These are phyloP conservation scores for Tetranychus cinnabarinus DNA, from an alignment of 1,140 invertebrate species.

Conservation along the genomic window DNA sequence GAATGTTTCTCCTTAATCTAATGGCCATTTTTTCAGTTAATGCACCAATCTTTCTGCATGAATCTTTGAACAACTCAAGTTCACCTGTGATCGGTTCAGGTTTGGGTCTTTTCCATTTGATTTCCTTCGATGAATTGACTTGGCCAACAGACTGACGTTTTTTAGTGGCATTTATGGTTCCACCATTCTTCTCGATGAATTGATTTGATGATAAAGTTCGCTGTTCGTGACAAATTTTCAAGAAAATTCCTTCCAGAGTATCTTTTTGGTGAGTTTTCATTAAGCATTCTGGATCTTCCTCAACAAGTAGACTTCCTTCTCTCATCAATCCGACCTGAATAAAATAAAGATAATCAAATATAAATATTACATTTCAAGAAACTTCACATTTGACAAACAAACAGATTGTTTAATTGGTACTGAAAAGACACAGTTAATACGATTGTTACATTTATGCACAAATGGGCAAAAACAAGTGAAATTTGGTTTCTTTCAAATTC, in stretches of 20 bases:
- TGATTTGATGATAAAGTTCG: background rate
- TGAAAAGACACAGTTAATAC: too few species aligned
- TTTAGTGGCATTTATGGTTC: background rate
- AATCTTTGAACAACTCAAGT: background rate
- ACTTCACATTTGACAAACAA: background rate
- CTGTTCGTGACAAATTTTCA: slow-evolving; percentile 29
- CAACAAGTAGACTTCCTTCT: slow-evolving; percentile 19
- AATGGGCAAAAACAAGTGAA: too few species aligned
- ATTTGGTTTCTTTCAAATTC: too few species aligned
- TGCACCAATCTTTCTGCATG: background rate
- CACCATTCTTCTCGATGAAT: background rate
- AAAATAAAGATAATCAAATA: background rate
- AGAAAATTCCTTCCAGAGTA: slow-evolving; percentile 49
- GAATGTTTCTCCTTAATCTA: slow-evolving; percentile 11
- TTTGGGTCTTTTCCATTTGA: background rate
- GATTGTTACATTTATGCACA: too few species aligned
- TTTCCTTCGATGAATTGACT: background rate
- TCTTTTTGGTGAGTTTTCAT: slow-evolving; percentile 12
- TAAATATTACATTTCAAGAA: too few species aligned
- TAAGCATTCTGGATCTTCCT: slow-evolving; percentile 18
- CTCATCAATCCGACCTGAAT: slow-evolving; percentile 20
- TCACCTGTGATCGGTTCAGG: background rate
- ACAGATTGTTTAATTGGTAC: background rate
- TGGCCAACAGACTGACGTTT: background rate
- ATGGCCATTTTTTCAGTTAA: slow-evolving; percentile 9